Percentiles rank a stretch among this genome's conserved stretches.
Conservation (phyloP, 2,888 invertebrate genomes). For the Andrena camellia region DNA sequence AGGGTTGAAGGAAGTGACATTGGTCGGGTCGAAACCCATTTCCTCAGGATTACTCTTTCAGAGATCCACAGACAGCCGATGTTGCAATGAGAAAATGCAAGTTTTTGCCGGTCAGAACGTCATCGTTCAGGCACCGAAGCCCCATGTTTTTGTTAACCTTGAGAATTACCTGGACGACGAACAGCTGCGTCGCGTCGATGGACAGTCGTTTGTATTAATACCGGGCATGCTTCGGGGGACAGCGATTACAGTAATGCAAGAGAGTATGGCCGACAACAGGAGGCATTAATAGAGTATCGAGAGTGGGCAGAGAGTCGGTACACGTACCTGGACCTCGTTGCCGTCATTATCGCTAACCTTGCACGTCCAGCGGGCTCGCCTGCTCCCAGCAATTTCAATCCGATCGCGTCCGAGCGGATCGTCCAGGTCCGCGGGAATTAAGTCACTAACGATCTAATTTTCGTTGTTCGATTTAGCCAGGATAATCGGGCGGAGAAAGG, state of each 20-base stretch:
- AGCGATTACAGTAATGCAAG: slow-evolving; percentile 42
- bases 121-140: slow-evolving; percentile 26
- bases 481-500: not conserved
- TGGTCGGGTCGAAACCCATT: not conserved
- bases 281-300: slow-evolving; percentile 46
- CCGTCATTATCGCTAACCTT: slow-evolving; percentile 35
- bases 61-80: slow-evolving; percentile 20
- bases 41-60: not conserved
- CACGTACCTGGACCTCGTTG: slow-evolving; percentile 11
- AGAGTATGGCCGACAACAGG: slow-evolving; percentile 49
- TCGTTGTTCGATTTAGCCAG: not conserved
- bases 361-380: slow-evolving; percentile 2
- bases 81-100: slow-evolving; percentile 3
- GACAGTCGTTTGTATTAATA: slow-evolving; percentile 38
- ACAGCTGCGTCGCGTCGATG: slow-evolving; percentile 11
- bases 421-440: slow-evolving; percentile 24
- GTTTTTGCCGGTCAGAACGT: slow-evolving; percentile 17
- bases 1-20: not conserved
- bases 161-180: not conserved
- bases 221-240: not conserved
- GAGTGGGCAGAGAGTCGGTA: slow-evolving; percentile 13
- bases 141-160: slow-evolving; percentile 22
- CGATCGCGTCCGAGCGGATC: slow-evolving; percentile 17
- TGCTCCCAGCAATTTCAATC: slow-evolving; percentile 32
- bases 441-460: slow-evolving; percentile 29